These are phyloP conservation scores for Poeciliopsis retropinna DNA, from an alignment of 2,113 vertebrate genomes.

Conservation along the genomic window DNA sequence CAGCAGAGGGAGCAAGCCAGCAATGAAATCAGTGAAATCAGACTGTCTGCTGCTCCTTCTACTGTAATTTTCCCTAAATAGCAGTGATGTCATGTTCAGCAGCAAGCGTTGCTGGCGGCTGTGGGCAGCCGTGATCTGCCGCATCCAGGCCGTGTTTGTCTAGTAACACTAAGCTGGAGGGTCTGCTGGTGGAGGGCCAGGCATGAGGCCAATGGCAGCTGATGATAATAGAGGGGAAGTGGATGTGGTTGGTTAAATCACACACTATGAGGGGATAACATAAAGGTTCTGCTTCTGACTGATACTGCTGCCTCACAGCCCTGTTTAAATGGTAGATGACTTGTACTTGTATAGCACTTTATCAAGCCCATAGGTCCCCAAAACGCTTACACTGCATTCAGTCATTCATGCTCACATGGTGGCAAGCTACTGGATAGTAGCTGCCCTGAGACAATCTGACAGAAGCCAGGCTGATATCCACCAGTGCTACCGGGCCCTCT, in stretches of 20 bases:
- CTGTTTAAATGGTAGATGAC: neutral
- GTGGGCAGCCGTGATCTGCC: constrained; percentile 42
- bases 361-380: no score
- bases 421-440: no score
- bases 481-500: no score
- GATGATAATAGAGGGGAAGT: constrained; percentile 69
- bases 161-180: constrained; percentile 59
- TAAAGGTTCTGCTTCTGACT: constrained; percentile 25
- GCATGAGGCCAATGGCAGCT: constrained; percentile 36
- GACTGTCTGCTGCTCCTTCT: constrained; percentile 68
- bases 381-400: no score
- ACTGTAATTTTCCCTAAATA: constrained; percentile 75
- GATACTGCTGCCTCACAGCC: constrained; percentile 27
- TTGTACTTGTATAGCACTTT: no score
- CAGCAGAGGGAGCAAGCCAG: constrained; percentile 31
- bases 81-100: constrained; percentile 74
- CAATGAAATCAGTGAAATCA: constrained; percentile 61
- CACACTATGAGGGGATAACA: constrained; percentile 36
- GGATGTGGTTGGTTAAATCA: constrained; percentile 71
- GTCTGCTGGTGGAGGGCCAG: constrained; percentile 44
- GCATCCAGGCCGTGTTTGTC: constrained; percentile 56
- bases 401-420: no score
- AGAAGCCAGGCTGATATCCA: no score
- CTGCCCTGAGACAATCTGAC: no score
- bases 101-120: constrained; percentile 47